phyloP scores from a whole-genome alignment of 2,888 invertebrate genomes.

The Brachyopa scutellaris region DNA sequence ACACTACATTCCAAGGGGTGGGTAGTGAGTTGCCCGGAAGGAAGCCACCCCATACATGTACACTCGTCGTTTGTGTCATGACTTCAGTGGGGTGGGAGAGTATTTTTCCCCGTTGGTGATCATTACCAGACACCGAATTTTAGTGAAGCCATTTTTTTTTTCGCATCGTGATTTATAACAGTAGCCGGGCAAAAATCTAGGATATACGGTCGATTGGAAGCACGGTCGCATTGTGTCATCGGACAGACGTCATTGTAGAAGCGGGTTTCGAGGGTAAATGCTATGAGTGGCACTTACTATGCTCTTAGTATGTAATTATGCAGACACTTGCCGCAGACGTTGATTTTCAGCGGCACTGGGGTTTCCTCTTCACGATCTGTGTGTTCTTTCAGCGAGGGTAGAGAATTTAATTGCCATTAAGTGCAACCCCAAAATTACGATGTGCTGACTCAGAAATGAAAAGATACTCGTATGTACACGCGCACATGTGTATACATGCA shows the following conservation, averaged over 20 bases:
- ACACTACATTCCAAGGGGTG: slow-evolving; percentile 5
- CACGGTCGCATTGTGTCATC: slow-evolving; percentile 12
- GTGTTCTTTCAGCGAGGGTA: slow-evolving; percentile 39
- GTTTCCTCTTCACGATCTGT: slow-evolving; percentile 12
- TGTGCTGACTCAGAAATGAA: slow-evolving; percentile 68
- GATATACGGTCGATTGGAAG: slow-evolving; percentile 54
- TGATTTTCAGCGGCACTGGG: background rate
- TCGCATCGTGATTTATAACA: slow-evolving; percentile 50
- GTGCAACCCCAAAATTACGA: slow-evolving; percentile 69
- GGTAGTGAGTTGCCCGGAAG: slow-evolving; percentile 26
- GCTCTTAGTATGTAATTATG: slow-evolving; percentile 72
- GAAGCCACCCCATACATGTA: slow-evolving; percentile 44
- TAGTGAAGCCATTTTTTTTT: background rate
- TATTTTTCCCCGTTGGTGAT: slow-evolving; percentile 22
- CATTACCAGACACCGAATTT: slow-evolving; percentile 41
- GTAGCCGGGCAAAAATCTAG: slow-evolving; percentile 33
- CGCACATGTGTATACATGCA: background rate
- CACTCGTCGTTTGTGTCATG: background rate
- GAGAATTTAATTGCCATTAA: slow-evolving; percentile 71
- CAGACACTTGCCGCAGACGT: slow-evolving; percentile 68
- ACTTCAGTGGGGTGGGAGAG: background rate
- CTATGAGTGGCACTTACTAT: slow-evolving; percentile 65
- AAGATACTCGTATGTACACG: background rate
- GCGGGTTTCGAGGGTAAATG: slow-evolving; percentile 49
- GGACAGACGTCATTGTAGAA: slow-evolving; percentile 24